Evolutionary conservation across 2,113 vertebrate genomes (phyloP), one percentile per base, ranked within the genome.

Genomic region (Herpailurus yagouaroundi): DNA sequence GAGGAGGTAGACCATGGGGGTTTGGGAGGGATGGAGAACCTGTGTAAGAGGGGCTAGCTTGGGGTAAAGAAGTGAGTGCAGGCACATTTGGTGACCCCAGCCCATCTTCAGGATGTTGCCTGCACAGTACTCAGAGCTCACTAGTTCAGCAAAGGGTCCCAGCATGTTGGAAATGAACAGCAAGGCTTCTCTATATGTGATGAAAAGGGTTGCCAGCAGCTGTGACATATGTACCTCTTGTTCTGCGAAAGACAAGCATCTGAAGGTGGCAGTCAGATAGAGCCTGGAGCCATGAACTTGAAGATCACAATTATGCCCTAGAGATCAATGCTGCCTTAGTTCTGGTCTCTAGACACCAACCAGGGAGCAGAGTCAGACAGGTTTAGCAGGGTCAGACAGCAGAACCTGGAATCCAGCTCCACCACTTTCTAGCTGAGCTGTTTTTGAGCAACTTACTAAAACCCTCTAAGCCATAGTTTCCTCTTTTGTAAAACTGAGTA

Each of bases 401-500:
- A 29, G 63, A 96, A 45, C 50, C 29, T 50, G 36, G 64, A 97
- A 76, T 82, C 68, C 60, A 84, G 68, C 33, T n/a, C 27, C 19
- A 77, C 7, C 57, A 83, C 79, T 45, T 93, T 84, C 89, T 55
- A 73, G 38, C 55, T 93, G 66, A 85, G 38, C 45, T 74, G 38
- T 90, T 77, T 48, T 91, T 76, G 57, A 71, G 87, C 66, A 95
- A 68, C 21, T 94, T 52, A 86, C 33, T 86, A 83, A 97, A 77
- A 64, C 77, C 91, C 31, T 27, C 27, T 73, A 82, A 86, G 52
- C 48, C 33, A 74, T 83, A 68, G 79, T 85, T 95, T 96, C 73
- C 83, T 94, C 79, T 86, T 92, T 66, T 94, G n/a, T 83, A 77
- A 96, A 96, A 64, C 3, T 82, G 50, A 97, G 73, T 57, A 73